Conservation (phyloP, 2,113 vertebrate species). For the Hemibagrus wyckioides region DNA sequence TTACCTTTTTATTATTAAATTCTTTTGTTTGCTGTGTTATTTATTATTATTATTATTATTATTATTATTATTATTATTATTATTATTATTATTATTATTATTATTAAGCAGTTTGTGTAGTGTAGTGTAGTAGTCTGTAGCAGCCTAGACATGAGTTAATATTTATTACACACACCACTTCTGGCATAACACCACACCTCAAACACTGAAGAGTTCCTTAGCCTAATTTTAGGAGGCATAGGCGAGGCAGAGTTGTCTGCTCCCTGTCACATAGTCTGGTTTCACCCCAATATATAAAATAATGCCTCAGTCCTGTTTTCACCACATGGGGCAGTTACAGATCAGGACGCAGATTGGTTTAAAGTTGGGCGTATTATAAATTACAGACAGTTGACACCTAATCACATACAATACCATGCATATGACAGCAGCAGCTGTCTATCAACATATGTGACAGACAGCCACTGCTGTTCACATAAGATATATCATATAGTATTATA, state of each 20-base stretch:
- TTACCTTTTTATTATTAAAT: constrained; percentile 15
- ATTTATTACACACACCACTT: constrained; percentile 18
- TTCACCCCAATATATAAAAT: constrained; percentile 60
- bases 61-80: too few relatives aligned
- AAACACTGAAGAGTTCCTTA: constrained; percentile 56
- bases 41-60: too few relatives aligned
- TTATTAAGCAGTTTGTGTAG: not conserved
- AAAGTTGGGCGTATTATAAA: constrained; percentile 11
- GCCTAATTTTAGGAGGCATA: constrained; percentile 70
- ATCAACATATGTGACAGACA: constrained; percentile 16
- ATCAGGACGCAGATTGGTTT: not conserved
- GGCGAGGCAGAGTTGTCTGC: constrained; percentile 61
- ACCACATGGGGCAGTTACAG: constrained; percentile 12
- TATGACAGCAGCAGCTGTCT: not conserved
- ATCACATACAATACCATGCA: not conserved
- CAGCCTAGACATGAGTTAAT: not conserved
- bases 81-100: not conserved
- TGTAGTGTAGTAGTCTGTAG: not conserved
- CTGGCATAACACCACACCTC: constrained; percentile 37
- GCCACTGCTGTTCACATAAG: constrained; percentile 1
- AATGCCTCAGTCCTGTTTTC: constrained; percentile 42
- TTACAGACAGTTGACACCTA: not conserved
- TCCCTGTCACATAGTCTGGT: constrained; percentile 57
- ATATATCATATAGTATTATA: not conserved
- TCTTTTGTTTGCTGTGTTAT: not conserved